A percentile compares a stretch with the other conserved stretches of the same genome.
phyloP scores from a whole-genome alignment of 2,113 vertebrate species.

The Chloropsis cyanopogon region DNA sequence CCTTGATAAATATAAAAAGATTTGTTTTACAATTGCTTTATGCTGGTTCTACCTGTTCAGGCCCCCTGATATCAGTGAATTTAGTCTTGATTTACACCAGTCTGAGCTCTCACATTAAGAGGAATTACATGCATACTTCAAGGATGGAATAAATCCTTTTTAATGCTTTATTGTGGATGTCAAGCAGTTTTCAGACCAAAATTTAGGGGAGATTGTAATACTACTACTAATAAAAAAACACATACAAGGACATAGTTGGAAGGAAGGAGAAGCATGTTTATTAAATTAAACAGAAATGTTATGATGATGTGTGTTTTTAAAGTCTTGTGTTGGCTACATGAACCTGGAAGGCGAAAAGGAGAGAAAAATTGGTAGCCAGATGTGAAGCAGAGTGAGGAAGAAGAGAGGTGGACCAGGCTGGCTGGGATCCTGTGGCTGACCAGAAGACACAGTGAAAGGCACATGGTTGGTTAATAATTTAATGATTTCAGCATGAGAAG shows the following conservation, averaged over 20 bases:
- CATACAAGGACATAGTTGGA: background rate
- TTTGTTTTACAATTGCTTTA: background rate
- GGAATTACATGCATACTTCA: background rate
- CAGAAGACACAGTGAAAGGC: background rate
- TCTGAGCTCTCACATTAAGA: background rate
- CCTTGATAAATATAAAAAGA: background rate
- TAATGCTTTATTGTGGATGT: background rate
- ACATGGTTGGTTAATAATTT: background rate
- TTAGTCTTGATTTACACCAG: slow-evolving; percentile 33
- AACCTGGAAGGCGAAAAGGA: background rate
- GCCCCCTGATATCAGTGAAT: background rate
- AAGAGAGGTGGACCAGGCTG: background rate
- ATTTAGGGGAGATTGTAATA: background rate
- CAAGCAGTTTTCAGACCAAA: background rate
- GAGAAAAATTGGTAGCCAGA: background rate
- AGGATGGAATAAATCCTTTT: slow-evolving; percentile 23
- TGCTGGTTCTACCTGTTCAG: background rate
- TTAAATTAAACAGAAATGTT: background rate
- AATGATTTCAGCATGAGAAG: background rate
- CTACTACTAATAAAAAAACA: background rate
- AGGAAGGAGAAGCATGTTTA: background rate
- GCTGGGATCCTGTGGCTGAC: background rate
- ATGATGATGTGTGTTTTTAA: background rate
- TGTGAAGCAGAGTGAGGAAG: background rate
- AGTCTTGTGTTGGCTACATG: background rate